Base-by-base conservation (phyloP, 2,888 invertebrate species). In the Endotricha flammealis region DNA sequence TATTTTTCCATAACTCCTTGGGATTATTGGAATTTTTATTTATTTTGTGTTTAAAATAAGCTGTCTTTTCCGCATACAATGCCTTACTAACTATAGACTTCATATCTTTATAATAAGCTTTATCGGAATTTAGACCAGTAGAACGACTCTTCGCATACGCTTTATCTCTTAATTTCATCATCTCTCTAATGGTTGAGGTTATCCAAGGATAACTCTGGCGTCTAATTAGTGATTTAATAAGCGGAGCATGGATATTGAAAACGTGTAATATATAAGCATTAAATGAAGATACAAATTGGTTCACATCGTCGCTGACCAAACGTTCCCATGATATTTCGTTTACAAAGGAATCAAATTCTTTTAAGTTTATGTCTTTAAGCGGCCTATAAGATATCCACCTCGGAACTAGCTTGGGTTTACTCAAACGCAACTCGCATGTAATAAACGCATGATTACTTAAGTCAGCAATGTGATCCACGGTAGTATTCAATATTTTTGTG, bases 391-490 rank as follows among this genome's bases (percentile, higher is more conserved):
- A 12, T 11, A 41, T 13, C 9, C 17, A 8, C 5, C n/a, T 14
- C 6, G 36, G 37, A 1, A 9, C 10, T 2, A 11, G 6, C 16
- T 39, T 38, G 4, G 9, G 4, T 32, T 39, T 46, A 29, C 27
- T 38, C 6, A 41, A 13, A 4, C 30, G 28, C 1, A 42, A 6
- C 7, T 27, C 14, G 17, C 14, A 23, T 4, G 27, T 25, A 3
- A 46, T 17, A 4, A 48, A 30, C 1, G 44, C 39, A 23, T 49
- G 46, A 5, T 24, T 37, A 10, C 42, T 37, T 4, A 46, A 39
- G 1, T 32, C 32, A 1, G 39, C 32, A 5, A 43, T 32, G 32
- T 35, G 12, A 14, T 40, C 12, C 0, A 42, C 34, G 1, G 2
- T 11, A 13, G 41, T 14, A 14, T 41, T 34, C 1, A 12, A n/a